Evolutionary conservation across 2,113 vertebrate genomes (phyloP), one percentile per base, ranked within the genome.

Genomic region (Chunga burmeisteri): DNA sequence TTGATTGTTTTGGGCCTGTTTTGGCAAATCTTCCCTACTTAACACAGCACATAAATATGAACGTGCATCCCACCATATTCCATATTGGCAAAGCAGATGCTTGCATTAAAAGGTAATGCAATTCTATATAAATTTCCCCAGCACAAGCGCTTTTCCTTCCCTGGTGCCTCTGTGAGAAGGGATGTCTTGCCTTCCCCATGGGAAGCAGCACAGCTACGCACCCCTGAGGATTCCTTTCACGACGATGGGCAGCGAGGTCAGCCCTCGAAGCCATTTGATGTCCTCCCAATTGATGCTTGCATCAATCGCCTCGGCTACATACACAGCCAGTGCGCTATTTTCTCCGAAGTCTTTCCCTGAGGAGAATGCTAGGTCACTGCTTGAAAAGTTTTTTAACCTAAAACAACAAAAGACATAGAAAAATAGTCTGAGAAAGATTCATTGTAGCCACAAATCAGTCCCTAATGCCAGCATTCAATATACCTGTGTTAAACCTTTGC

Each of bases 351-450:
- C 97, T 88, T 99, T 98, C 70, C 98, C 98, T 1, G 98, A 97
- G 70, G 99, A 99, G 97, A 99, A 99, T 1, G 99, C 97, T 98
- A 99, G 96, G 52, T 99, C 97, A 1, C 95, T 98, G 71, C 98
- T 98, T 32, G 98, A 97, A 86, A 99, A 99, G 97, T 99, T 99
- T 79, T 99, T 98, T 98, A 99, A 98, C 61, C 99, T 99, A 67
- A 91, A 97, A 91, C 11, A 55, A 88, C 61, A 79, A 71, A 55
- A 91, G 44, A 71, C 42, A 83, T 2, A 30, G 21, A n/a, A 61
- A 56, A 94, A 38, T 0, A 90, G 34, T 27, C 46, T 42, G 44
- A 84, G 62, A 81, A 68, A 32, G 16, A 27, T 11, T 30, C 0
- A 0, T 6, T 50, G 38, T 34, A 27, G n/a, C 16, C 71, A 83